These are phyloP conservation scores for Pedicia rivosa DNA, from an alignment of 2,888 invertebrate species.

Conservation along the genomic window DNA sequence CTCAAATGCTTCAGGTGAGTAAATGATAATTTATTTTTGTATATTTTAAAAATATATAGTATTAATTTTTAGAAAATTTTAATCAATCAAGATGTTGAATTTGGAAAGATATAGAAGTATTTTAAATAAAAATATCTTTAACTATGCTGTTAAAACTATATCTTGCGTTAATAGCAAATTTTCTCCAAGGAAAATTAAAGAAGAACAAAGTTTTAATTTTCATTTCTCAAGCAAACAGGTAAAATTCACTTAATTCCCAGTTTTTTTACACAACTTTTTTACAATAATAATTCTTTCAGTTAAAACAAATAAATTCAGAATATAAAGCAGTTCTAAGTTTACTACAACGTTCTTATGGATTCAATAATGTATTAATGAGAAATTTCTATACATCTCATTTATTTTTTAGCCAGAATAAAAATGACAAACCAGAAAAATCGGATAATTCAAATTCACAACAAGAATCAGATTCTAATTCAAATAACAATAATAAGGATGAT, in stretches of 20 bases:
- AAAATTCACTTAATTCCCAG: not conserved
- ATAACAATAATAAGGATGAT: constrained; percentile 19
- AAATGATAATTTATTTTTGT: no score
- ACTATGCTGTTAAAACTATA: constrained; percentile 1
- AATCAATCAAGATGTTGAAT: constrained; percentile 5
- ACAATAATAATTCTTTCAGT: constrained; percentile 13
- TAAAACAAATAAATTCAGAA: constrained; percentile 20
- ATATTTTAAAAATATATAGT: no score
- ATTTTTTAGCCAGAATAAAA: not conserved
- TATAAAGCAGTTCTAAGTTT: constrained; percentile 23
- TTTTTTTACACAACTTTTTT: not conserved
- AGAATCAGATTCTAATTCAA: not conserved
- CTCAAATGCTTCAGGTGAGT: no score
- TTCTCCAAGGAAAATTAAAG: not conserved
- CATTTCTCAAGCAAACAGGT: constrained; percentile 2
- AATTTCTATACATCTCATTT: not conserved
- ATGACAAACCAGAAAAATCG: constrained; percentile 4
- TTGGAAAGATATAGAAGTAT: constrained; percentile 4
- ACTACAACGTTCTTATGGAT: constrained; percentile 21
- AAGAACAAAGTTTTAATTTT: not conserved
- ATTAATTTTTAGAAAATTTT: no score
- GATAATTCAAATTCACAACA: constrained; percentile 5
- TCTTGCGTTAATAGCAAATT: not conserved
- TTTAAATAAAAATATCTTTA: constrained; percentile 5
- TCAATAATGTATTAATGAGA: not conserved